These are phyloP conservation scores for Sakesphorus luctuosus DNA, from an alignment of 2,113 vertebrate species.

Conservation along the genomic window DNA sequence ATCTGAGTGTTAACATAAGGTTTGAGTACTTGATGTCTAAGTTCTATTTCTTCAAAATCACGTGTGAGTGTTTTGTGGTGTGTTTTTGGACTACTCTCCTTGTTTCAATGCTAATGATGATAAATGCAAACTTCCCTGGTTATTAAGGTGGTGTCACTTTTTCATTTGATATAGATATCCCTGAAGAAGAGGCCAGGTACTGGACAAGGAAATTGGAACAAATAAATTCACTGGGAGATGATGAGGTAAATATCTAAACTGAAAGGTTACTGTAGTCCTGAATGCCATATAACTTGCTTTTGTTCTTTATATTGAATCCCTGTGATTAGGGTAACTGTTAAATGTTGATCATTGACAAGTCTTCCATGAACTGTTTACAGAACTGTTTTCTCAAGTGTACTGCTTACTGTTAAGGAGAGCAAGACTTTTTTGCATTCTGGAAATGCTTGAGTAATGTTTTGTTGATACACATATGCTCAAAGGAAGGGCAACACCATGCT, in stretches of 20 bases:
- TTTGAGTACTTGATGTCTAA: too few relatives aligned
- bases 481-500: not conserved
- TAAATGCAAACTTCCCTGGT: not conserved
- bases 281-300: not conserved
- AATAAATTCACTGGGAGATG: slow-evolving; percentile 87
- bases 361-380: not conserved
- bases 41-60: not conserved
- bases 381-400: not conserved
- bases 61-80: not conserved
- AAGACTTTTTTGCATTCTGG: not conserved
- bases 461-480: not conserved
- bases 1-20: not conserved
- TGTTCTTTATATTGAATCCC: not conserved
- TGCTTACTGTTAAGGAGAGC: not conserved
- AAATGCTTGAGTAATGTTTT: not conserved
- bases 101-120: not conserved
- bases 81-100: not conserved
- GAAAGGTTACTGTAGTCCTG: not conserved
- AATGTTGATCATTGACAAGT: not conserved
- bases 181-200: slow-evolving; percentile 96
- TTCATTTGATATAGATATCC: slow-evolving; percentile 85
- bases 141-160: slow-evolving; percentile 18
- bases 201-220: slow-evolving; percentile 92
- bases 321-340: not conserved
- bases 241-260: slow-evolving; percentile 79